Evolutionary conservation across 2,888 invertebrate genomes (phyloP).

Genomic region (Sussaba pulchella): DNA sequence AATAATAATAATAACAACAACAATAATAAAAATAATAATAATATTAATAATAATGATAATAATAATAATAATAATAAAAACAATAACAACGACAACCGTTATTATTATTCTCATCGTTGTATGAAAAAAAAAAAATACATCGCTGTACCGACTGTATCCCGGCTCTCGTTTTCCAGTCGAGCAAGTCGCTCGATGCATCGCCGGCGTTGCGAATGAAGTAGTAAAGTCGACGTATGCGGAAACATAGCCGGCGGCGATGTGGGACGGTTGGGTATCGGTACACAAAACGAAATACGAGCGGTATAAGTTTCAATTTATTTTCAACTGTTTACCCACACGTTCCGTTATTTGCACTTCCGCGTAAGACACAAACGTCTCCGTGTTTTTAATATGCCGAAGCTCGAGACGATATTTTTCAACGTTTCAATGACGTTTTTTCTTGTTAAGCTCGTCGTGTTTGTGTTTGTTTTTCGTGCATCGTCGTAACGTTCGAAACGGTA

Average conservation of each 20-base stretch:
- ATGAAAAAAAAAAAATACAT: too few species aligned
- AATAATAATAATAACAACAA: too few species aligned
- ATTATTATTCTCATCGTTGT: too few species aligned
- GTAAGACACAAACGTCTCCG: background rate
- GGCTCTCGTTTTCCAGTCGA: too few species aligned
- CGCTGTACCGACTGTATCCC: too few species aligned
- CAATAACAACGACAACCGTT: too few species aligned
- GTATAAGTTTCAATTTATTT: conserved; percentile 34
- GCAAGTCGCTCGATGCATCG: background rate
- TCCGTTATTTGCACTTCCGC: background rate
- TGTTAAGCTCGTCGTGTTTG: too few species aligned
- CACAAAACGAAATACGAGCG: background rate
- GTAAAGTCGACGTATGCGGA: conserved; percentile 13
- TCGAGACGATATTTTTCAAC: conserved; percentile 3
- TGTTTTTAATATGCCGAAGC: conserved; percentile 10
- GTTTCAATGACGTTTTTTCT: background rate
- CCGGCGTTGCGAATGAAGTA: background rate
- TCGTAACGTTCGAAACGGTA: too few species aligned
- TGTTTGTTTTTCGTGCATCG: background rate
- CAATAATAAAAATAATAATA: too few species aligned
- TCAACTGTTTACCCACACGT: conserved; percentile 13
- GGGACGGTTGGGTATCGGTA: background rate
- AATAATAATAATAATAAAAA: too few species aligned
- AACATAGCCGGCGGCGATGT: too few species aligned
- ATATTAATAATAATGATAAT: too few species aligned